A percentile compares a stretch with the other conserved stretches of the same genome.
phyloP scores from a whole-genome alignment of 2,113 vertebrate species.

The Pelobates fuscus region DNA sequence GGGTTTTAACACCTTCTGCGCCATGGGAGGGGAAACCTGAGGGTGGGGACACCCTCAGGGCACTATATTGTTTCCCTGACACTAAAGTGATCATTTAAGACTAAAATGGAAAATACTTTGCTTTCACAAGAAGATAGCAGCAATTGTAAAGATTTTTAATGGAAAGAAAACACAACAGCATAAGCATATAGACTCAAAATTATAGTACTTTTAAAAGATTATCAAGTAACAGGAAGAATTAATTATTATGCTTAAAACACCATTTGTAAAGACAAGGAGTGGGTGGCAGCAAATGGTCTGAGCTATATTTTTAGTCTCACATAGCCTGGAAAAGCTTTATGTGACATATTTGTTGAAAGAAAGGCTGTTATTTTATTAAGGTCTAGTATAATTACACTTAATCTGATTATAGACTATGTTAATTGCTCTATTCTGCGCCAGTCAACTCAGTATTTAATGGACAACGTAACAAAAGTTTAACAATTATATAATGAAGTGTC shows the following conservation, averaged over 20 bases:
- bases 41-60: no score
- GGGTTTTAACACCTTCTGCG: no score
- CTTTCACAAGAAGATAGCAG: not conserved
- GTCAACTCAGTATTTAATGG: not conserved
- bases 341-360: not conserved
- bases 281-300: conserved; percentile 40
- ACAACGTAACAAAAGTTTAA: no score
- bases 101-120: no score
- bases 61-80: no score
- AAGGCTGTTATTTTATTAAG: conserved; percentile 22
- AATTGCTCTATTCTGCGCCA: conserved; percentile 3
- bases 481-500: no score
- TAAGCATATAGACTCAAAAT: conserved; percentile 29
- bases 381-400: conserved; percentile 32
- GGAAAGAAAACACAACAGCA: conserved; percentile 3
- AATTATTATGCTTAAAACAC: conserved; percentile 38
- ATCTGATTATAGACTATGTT: conserved; percentile 18
- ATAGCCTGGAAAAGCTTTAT: conserved; percentile 13
- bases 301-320: conserved; percentile 26
- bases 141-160: not conserved
- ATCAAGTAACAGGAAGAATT: conserved; percentile 36
- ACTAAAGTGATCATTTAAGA: no score
- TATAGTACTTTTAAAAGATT: conserved; percentile 32
- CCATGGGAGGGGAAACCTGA: no score
- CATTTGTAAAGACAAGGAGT: conserved; percentile 33